phyloP scores from a whole-genome alignment of 1,140 invertebrate species.

The Amyelois transitella region DNA sequence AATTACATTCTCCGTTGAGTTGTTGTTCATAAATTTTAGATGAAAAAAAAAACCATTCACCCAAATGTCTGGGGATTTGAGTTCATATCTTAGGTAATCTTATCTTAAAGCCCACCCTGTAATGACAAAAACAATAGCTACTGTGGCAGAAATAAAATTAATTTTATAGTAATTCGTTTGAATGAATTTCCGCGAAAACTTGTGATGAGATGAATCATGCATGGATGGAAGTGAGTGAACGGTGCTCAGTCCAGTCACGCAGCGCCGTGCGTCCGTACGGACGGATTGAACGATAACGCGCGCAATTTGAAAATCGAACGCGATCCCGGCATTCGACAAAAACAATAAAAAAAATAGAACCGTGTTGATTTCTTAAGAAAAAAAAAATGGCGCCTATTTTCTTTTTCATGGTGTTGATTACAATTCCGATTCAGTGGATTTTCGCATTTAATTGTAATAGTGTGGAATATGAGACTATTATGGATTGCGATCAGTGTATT shows the following conservation, averaged over 20 bases:
- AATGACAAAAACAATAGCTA: too few relatives aligned
- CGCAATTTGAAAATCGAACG: constrained; percentile 17
- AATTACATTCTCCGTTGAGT: too few relatives aligned
- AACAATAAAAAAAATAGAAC: constrained; percentile 19
- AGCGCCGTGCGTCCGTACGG: constrained; percentile 14
- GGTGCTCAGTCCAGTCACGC: neutral
- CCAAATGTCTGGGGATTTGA: too few relatives aligned
- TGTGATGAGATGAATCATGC: constrained; percentile 3
- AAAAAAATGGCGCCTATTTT: constrained; percentile 34
- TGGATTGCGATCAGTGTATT: constrained; percentile 54
- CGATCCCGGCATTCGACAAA: constrained; percentile 5
- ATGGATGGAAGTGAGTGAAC: neutral
- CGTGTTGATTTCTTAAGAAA: constrained; percentile 2
- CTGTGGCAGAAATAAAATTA: too few relatives aligned
- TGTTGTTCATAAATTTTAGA: too few relatives aligned
- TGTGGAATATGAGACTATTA: constrained; percentile 20
- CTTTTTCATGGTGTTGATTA: constrained; percentile 40
- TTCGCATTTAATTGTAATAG: constrained; percentile 34
- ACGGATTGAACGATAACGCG: constrained; percentile 28
- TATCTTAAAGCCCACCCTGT: too few relatives aligned
- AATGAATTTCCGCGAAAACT: constrained; percentile 42
- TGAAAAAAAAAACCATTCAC: too few relatives aligned
- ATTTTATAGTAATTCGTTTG: neutral
- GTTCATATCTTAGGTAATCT: too few relatives aligned
- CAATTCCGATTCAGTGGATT: constrained; percentile 27